These are phyloP conservation scores for Sebastes nivosus DNA, from an alignment of 2,797 vertebrate species.

Conservation along the genomic window DNA sequence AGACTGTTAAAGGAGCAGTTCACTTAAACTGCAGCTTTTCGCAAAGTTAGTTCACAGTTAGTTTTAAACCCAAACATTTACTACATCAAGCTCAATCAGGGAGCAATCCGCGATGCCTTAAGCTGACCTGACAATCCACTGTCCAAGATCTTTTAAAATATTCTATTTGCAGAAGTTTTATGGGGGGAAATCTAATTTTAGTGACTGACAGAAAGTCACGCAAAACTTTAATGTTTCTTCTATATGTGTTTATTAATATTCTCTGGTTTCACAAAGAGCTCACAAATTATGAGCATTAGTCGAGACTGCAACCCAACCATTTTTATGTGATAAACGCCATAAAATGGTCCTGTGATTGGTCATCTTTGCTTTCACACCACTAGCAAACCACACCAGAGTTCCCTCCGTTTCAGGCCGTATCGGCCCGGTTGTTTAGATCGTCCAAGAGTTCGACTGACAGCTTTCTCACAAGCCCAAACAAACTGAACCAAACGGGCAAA, in stretches of 20 bases:
- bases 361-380: too few relatives aligned
- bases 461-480: rapidly evolving
- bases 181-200: not conserved
- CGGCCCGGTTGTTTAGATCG: too few relatives aligned
- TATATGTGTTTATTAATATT: not conserved
- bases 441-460: too few relatives aligned
- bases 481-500: too few relatives aligned
- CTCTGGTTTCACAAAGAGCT: not conserved
- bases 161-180: not conserved
- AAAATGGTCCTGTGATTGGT: not conserved
- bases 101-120: too few relatives aligned
- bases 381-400: too few relatives aligned
- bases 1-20: slow-evolving; percentile 44
- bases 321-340: not conserved
- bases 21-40: not conserved
- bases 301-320: not conserved
- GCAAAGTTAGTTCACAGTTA: not conserved
- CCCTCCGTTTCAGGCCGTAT: too few relatives aligned
- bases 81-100: not conserved
- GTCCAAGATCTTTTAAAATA: not conserved
- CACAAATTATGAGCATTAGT: too few relatives aligned
- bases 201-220: not conserved
- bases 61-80: not conserved
- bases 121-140: not conserved
- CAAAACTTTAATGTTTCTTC: not conserved